These are phyloP conservation scores for Araneus ventricosus DNA, from an alignment of 1,140 invertebrate genomes.

Conservation along the genomic window DNA sequence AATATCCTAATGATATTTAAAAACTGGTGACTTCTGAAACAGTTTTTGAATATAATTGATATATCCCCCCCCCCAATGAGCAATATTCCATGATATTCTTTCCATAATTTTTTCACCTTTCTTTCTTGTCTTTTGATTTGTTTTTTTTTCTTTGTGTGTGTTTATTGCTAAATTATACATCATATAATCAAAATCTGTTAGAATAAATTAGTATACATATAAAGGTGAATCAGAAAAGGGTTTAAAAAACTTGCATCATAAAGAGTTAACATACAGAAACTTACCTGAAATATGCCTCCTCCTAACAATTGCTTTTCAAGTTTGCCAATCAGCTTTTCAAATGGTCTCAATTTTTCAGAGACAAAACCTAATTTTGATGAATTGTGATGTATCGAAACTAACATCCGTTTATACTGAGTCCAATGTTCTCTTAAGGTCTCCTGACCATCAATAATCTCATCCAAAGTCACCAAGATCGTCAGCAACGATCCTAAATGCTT, in stretches of 20 bases:
- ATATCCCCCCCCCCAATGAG: no score
- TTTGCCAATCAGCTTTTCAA: conserved; percentile 85
- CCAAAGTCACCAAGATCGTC: conserved; percentile 86
- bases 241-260: neutral
- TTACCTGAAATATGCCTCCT: conserved; percentile 85
- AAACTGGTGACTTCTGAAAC: no score
- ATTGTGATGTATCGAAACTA: conserved; percentile 86
- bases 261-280: neutral
- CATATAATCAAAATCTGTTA: no score
- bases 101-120: no score
- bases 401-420: conserved; percentile 86
- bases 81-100: no score
- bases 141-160: no score
- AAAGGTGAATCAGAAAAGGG: no score
- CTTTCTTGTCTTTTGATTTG: no score
- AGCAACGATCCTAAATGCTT: conserved; percentile 86
- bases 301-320: conserved; percentile 84
- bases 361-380: conserved; percentile 84
- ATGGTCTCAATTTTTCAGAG: conserved; percentile 83
- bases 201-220: no score
- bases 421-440: conserved; percentile 85
- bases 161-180: no score
- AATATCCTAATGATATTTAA: no score
- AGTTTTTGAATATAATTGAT: no score
- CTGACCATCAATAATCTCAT: conserved; percentile 85